Base-by-base conservation (phyloP, 2,797 vertebrate species). In the Lithobates pipiens region DNA sequence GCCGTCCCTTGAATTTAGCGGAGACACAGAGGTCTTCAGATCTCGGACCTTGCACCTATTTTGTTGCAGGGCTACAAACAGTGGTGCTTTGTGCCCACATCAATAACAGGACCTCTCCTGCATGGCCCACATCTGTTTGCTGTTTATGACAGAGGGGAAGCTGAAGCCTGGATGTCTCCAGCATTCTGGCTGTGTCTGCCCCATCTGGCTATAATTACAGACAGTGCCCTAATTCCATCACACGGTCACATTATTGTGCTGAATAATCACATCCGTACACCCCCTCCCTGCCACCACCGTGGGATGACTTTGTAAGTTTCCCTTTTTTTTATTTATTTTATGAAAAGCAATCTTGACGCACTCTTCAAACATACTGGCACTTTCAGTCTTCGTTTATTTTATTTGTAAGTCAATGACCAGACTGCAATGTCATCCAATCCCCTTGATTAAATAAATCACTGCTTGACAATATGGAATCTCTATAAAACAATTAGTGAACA, bases 91-190 rank as follows among this genome's bases (percentile, higher is more conserved):
- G 82, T 32, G 16, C 36, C 57, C 21, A 15, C 42, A 54, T 16
- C 10, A 1, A 67, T 73, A 29, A 36, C 57, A 25, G 61, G 65
- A 16, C 78, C 68, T 67, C 16, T 80, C 34, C 65, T 39, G 73
- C 36, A 85, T 46, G 0, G 1, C 63, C 25, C 18, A 89, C 91
- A 92, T 92, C 92, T 92, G 92, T 86, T 86, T 86, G 80, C 80
- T 83, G 80, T 86, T 86, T 86, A 73, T 74, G 75, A 77, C 63
- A 44, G 2, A 68, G 42, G 65, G 39, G 57, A 80, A 68, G 77
- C 44, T 63, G 54, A 77, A 34, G 80, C 67, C 80, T 77, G 73
- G 23, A 65, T 82, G 80, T 86, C 80, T 78, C 75, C 80, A 21
- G 32, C 54, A 77, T 29, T 73, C 78, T 54, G 54, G 13, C 73